These are phyloP conservation scores for Ciona savignyi DNA, from an alignment of 23 tunicate genomes.

Conservation along the genomic window DNA sequence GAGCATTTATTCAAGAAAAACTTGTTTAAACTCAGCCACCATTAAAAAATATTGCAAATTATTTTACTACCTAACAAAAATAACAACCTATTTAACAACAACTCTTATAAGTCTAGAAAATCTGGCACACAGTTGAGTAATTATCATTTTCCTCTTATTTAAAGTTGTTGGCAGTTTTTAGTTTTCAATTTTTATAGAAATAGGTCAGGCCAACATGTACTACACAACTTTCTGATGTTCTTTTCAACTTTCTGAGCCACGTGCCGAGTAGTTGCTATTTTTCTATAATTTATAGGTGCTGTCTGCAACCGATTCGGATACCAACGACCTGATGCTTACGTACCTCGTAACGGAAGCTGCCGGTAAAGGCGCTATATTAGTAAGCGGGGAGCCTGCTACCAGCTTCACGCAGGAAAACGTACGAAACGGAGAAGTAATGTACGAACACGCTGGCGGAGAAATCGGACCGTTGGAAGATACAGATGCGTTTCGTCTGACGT, in stretches of 20 bases:
- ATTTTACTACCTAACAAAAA: no score
- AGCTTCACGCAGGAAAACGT: slow-evolving; percentile 73
- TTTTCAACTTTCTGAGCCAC: no score
- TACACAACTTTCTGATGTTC: no score
- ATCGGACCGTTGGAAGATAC: slow-evolving; percentile 62
- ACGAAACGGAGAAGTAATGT: slow-evolving; percentile 56
- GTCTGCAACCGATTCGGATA: slow-evolving; percentile 74
- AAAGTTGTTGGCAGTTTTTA: no score
- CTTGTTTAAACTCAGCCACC: background rate
- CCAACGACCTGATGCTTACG: slow-evolving; percentile 59
- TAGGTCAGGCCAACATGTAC: no score
- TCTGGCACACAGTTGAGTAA: no score
- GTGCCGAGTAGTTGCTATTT: no score
- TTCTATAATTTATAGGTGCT: slow-evolving; percentile 29
- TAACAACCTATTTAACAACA: no score
- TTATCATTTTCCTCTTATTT: no score
- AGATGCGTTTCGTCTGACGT: slow-evolving; percentile 60
- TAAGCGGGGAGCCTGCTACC: slow-evolving; percentile 32
- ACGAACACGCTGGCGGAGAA: slow-evolving; percentile 84
- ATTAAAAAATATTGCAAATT: no score
- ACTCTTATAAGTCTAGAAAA: no score
- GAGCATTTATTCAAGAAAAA: background rate
- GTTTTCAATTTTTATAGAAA: no score
- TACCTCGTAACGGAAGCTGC: slow-evolving; percentile 53
- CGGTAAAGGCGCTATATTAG: slow-evolving; percentile 47